Evolutionary conservation across 2,797 vertebrate species (phyloP), one percentile per base, ranked within the genome.

Genomic region (Erpetoichthys calabaricus): DNA sequence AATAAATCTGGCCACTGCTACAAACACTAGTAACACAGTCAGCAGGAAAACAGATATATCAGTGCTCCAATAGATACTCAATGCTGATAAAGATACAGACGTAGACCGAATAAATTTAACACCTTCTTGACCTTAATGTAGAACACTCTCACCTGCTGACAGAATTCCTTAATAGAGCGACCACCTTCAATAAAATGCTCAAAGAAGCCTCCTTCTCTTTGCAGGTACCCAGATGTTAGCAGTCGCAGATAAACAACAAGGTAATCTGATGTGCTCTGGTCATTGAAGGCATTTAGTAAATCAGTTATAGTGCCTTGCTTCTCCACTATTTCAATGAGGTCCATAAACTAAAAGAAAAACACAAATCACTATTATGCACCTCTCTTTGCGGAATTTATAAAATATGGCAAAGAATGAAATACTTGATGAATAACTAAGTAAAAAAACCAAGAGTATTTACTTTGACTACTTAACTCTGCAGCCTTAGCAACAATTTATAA

Each of bases 141-240:
- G 25, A 25, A 25, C 10, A 45, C 4, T 51, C 49, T 57, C 57
- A 93, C 92, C 89, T 96, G 93, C 79, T 86, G 82, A 75, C 92
- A 97, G 79, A 97, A 97, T 75, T 97, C 94, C 73, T 96, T 97
- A 71, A 97, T 82, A 1, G 89, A 91, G 69, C 92, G 89, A 3
- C 91, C 90, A 3, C 94, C 94, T 73, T 97, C 94, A 2, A 97
- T 94, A 85, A 97, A 97, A 73, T 94, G 90, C 81, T 96, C 84
- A 5, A 82, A 85, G 67, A 85, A 84, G 56, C 46, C 1, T 84
- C 75, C 78, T 59, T 97, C 89, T 2, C 90, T 81, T 83, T 97
- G 94, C 63, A 97, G 81, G 79, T 90, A 92, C 63, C 92, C 92
- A 0, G 94, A 97, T 51, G 94, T 96, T 62, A 97, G 89, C 69